These are phyloP conservation scores for Manis crassicaudata DNA, from an alignment of 2,797 vertebrate species.

Conservation along the genomic window DNA sequence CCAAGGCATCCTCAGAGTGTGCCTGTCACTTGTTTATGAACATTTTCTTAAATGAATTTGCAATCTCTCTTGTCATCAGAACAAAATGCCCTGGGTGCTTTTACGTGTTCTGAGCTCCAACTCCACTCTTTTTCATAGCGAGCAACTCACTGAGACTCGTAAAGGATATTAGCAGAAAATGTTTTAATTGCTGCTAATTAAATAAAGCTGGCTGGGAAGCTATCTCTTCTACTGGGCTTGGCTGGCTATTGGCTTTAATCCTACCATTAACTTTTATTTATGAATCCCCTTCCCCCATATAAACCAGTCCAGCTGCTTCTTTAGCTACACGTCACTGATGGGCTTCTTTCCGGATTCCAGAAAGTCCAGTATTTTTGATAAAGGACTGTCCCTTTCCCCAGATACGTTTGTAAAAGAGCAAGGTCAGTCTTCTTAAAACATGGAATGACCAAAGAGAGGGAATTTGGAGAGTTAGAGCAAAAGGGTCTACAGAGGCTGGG, in stretches of 20 bases:
- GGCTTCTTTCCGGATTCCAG: background rate
- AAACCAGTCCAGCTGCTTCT: slow-evolving; percentile 3
- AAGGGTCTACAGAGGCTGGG: background rate
- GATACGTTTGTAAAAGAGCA: background rate
- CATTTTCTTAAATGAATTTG: slow-evolving; percentile 70
- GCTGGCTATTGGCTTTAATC: slow-evolving; percentile 65
- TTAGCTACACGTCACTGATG: background rate
- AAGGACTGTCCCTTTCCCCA: background rate
- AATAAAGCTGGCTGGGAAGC: slow-evolving; percentile 67
- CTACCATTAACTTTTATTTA: slow-evolving; percentile 70
- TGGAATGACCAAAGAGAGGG: background rate
- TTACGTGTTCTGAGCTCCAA: slow-evolving; percentile 39
- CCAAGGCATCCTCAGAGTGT: slow-evolving; percentile 17
- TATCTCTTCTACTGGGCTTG: slow-evolving; percentile 23
- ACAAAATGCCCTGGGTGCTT: slow-evolving; percentile 28
- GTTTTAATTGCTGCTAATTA: slow-evolving; percentile 83
- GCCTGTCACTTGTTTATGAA: slow-evolving; percentile 65
- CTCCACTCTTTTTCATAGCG: slow-evolving; percentile 32
- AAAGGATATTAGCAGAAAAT: slow-evolving; percentile 75
- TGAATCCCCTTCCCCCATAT: background rate
- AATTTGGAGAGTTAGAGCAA: background rate
- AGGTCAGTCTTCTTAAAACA: slow-evolving; percentile 11
- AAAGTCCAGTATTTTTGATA: slow-evolving; percentile 28
- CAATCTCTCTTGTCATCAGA: slow-evolving; percentile 58
- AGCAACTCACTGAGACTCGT: slow-evolving; percentile 60